Evolutionary conservation across 1,140 invertebrate genomes (phyloP).

Genomic region (Cyrtorhinus lividipennis): DNA sequence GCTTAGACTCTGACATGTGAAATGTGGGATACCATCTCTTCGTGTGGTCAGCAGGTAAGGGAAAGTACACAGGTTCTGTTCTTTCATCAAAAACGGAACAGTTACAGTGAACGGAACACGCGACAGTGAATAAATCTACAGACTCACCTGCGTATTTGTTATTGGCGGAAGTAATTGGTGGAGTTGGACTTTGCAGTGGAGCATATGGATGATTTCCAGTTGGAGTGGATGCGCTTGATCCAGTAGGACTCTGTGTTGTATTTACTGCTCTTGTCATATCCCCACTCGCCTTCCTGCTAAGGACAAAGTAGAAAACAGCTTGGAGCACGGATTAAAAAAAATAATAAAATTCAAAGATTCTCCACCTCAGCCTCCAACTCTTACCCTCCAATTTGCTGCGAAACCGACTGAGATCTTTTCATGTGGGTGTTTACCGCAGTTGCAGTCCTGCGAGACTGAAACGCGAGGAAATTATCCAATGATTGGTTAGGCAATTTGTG

Average conservation of each 20-base stretch:
- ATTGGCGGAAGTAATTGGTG: conserved; percentile 22
- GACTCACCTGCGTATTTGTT: conserved; percentile 13
- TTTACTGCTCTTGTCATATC: conserved; percentile 58
- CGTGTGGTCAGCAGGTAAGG: no score
- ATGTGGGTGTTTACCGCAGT: conserved; percentile 48
- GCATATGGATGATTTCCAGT: conserved; percentile 69
- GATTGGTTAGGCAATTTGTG: no score
- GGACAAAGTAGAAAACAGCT: background rate
- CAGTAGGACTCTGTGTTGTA: conserved; percentile 56
- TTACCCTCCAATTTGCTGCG: conserved; percentile 52
- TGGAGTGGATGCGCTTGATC: conserved; percentile 73
- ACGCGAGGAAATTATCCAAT: no score
- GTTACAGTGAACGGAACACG: no score
- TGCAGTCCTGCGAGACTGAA: conserved; percentile 38
- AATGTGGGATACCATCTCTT: no score
- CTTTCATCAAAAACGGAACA: no score
- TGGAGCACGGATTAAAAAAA: no score
- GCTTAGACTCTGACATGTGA: no score
- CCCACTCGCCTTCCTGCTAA: conserved; percentile 49
- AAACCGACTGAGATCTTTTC: conserved; percentile 63
- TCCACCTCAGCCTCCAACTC: no score
- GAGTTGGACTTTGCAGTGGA: conserved; percentile 43
- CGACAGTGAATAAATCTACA: no score
- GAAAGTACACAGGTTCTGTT: no score
- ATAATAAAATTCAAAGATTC: no score